phyloP scores from a whole-genome alignment of 92 coral and sea anemone genomes.

The Epizoanthus ramosus region DNA sequence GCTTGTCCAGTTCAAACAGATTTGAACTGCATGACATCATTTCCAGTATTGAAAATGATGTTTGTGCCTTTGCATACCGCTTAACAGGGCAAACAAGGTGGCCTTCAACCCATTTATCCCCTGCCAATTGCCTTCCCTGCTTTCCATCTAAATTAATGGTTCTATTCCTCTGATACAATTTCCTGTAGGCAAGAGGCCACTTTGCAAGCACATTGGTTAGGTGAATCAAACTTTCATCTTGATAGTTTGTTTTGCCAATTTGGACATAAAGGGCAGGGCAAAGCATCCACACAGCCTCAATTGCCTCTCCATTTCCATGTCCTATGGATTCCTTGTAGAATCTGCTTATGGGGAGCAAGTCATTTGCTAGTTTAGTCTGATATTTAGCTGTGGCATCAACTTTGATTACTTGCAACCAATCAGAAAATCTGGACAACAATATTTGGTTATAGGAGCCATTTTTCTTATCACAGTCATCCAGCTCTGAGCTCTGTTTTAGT shows the following conservation, averaged over 20 bases:
- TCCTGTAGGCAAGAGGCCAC: constrained; percentile 39
- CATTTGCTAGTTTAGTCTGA: constrained; percentile 45
- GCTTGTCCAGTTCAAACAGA: constrained; percentile 39
- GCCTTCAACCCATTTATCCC: constrained; percentile 66
- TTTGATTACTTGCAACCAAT: constrained; percentile 28
- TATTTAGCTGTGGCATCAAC: constrained; percentile 18
- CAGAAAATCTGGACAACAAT: constrained; percentile 5
- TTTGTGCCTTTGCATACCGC: constrained; percentile 45
- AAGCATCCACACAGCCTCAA: constrained; percentile 49
- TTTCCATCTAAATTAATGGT: constrained; percentile 50
- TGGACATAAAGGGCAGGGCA: constrained; percentile 30
- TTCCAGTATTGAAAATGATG: constrained; percentile 48
- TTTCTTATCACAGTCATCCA: constrained; percentile 21
- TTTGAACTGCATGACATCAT: constrained; percentile 59
- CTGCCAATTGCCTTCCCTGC: constrained; percentile 56
- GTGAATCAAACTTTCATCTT: constrained; percentile 20
- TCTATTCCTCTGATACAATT: constrained; percentile 40
- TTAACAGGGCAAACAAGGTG: constrained; percentile 54
- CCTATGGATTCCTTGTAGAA: constrained; percentile 53
- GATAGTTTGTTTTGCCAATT: constrained; percentile 27
- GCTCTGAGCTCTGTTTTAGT: constrained; percentile 37
- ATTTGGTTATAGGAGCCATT: constrained; percentile 33
- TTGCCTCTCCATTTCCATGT: constrained; percentile 57
- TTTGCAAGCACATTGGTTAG: constrained; percentile 28
- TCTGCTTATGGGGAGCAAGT: constrained; percentile 58